phyloP scores from a whole-genome alignment of 2,797 vertebrate genomes.

The Falco biarmicus region DNA sequence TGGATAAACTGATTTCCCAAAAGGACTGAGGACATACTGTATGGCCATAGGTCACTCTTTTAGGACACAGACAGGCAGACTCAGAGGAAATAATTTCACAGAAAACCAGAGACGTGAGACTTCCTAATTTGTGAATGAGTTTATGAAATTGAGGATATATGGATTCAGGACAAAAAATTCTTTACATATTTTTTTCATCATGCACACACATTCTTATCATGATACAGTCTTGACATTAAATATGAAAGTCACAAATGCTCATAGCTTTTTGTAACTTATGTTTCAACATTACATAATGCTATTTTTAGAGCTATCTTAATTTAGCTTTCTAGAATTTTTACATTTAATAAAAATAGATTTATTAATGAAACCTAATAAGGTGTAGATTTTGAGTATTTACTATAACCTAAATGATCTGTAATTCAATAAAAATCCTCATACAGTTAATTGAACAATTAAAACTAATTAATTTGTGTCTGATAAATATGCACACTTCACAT shows the following conservation, averaged over 20 bases:
- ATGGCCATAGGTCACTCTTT: background rate
- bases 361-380: background rate
- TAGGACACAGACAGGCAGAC: background rate
- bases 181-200: background rate
- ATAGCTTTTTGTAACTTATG: background rate
- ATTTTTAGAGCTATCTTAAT: background rate
- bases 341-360: background rate
- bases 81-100: background rate
- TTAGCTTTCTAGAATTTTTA: background rate
- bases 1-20: background rate
- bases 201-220: rapidly evolving
- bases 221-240: background rate
- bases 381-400: background rate
- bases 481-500: background rate
- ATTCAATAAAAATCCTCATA: background rate
- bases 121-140: background rate
- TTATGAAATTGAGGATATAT: background rate
- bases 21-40: background rate
- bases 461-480: background rate
- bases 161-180: background rate
- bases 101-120: background rate
- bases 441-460: background rate
- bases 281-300: background rate
- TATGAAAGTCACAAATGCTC: background rate
- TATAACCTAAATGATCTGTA: background rate